Base-by-base conservation (phyloP, 2,888 invertebrate genomes). In the Phasia obesa region DNA sequence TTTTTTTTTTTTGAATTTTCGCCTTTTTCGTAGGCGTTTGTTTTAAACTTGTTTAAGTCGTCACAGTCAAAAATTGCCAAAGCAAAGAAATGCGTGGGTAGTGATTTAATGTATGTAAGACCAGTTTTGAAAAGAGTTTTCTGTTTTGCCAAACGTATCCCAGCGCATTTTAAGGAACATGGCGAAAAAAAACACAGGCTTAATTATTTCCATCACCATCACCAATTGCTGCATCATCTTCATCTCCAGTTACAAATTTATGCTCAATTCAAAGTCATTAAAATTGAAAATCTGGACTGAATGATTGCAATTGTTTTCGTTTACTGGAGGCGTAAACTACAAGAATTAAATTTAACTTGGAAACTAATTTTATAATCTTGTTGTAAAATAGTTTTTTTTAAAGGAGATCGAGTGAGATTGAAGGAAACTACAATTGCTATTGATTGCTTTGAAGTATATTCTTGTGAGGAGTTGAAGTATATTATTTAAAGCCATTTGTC, bases 21-120 rank as follows among this genome's bases (percentile, higher is more conserved):
- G 23, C 23, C 38, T 65, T 71, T 49, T 79, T 55, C 71, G 78
- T 79, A 79, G 78, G 78, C 78, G 78, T 79, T 79, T 65, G 51
- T 65, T 65, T 57, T 49, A 71, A 79, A 79, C 78, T 65, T 79
- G 78, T 73, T 79, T 44, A 73, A 73, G 49, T 23, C 51, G 42
- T 79, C 71, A 60, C 42, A 38, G 42, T 69, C 42, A 51, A 76
- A 60, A 76, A 51, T 35, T 65, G 6, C 17, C 35, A 59, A 73
- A 21, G 38, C 38, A 25, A 71, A 53, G 44, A 17, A 49, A n/a
- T 65, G 78, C 78, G 78, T 79, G 78, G 78, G 78, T 19, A 65
- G 64, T 73, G 65, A 79, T 69, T 76, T 76, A 76, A 53, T 76
- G 60, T 76, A 53, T 76, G 60, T 76, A 53, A 19, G 42, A 69